These are phyloP conservation scores for Spheniscus mendiculus DNA, from an alignment of 2,113 vertebrate species.

Conservation along the genomic window DNA sequence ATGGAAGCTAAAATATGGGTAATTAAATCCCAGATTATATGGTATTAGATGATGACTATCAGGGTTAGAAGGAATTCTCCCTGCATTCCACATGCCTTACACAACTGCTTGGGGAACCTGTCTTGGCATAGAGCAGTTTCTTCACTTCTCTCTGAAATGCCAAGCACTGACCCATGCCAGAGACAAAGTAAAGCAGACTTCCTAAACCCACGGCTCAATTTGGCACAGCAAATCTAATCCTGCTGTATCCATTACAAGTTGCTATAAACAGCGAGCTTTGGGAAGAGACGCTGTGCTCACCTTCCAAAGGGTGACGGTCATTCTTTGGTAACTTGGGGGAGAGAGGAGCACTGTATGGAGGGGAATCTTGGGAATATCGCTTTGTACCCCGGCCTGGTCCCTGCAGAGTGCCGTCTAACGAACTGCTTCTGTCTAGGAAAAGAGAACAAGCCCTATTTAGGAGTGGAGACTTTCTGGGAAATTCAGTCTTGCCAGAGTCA, in stretches of 20 bases:
- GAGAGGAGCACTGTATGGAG: slow-evolving; percentile 78
- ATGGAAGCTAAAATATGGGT: background rate
- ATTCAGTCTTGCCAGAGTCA: background rate
- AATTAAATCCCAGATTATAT: background rate
- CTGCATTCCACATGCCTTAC: background rate
- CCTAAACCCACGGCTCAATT: fast-evolving
- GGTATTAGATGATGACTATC: background rate
- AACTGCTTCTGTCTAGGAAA: slow-evolving; percentile 81
- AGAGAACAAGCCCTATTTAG: slow-evolving; percentile 68
- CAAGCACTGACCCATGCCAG: background rate
- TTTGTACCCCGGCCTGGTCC: slow-evolving; percentile 82
- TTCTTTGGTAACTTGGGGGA: slow-evolving; percentile 85
- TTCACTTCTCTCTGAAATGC: background rate
- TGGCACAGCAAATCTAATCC: background rate
- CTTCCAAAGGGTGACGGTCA: slow-evolving; percentile 82
- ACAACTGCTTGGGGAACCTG: background rate
- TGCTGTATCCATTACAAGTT: background rate
- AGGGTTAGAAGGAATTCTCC: background rate
- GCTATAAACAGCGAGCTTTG: background rate
- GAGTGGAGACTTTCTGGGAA: background rate
- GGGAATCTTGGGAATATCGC: slow-evolving; percentile 80
- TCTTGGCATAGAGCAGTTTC: background rate
- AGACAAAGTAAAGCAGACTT: background rate
- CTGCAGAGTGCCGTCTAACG: slow-evolving; percentile 75
- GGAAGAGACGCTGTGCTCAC: slow-evolving; percentile 72